A percentile compares a stretch with the other conserved stretches of the same genome.
These are phyloP conservation scores for Leucopsar rothschildi DNA, from an alignment of 2,113 vertebrate genomes.

Conservation along the genomic window DNA sequence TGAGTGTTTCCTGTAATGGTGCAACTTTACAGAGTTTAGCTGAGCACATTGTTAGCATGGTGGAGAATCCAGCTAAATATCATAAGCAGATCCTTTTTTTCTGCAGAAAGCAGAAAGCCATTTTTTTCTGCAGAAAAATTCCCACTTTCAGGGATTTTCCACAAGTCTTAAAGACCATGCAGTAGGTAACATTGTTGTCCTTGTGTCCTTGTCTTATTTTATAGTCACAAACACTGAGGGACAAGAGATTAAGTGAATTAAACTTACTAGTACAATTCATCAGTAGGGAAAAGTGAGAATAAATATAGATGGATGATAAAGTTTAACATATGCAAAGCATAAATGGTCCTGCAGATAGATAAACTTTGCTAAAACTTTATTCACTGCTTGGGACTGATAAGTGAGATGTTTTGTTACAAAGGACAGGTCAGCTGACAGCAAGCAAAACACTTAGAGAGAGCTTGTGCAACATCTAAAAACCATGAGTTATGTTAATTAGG, in stretches of 20 bases:
- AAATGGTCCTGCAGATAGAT: not conserved
- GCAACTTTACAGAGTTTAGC: not conserved
- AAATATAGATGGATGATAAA: not conserved
- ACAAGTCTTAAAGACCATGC: not conserved
- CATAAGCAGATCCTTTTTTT: not conserved
- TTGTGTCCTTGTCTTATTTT: not conserved
- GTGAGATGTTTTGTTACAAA: constrained; percentile 36
- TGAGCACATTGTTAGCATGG: not conserved
- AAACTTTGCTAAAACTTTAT: constrained; percentile 28
- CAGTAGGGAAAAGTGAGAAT: not conserved
- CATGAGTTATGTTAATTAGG: not conserved
- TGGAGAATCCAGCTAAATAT: not conserved
- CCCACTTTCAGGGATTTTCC: not conserved
- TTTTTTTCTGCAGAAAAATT: not conserved
- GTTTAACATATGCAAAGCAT: not conserved
- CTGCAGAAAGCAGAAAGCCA: not conserved
- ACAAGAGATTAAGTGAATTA: not conserved
- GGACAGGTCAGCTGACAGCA: not conserved
- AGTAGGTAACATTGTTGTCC: not conserved
- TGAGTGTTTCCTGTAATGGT: not conserved
- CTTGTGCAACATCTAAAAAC: not conserved
- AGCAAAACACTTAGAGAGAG: not conserved
- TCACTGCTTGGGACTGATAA: constrained; percentile 5
- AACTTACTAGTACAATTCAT: not conserved
- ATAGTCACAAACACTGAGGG: not conserved